A percentile compares a stretch with the other conserved stretches of the same genome.
Conservation (phyloP, 1,140 invertebrate species). For the Drosophila quadrilineata region DNA sequence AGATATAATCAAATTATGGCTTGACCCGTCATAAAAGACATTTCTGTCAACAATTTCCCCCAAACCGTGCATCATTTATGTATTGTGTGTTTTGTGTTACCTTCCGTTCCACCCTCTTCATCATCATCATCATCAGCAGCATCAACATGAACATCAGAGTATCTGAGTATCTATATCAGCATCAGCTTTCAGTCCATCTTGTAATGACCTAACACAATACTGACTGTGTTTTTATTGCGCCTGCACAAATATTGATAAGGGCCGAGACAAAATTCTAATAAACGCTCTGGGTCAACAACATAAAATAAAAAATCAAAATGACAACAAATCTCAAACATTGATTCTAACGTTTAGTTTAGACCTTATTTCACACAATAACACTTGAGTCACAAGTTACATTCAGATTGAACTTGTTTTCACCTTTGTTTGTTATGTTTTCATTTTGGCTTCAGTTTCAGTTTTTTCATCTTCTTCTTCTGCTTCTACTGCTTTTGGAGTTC, state of each 20-base stretch:
- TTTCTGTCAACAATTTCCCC: background rate
- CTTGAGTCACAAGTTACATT: constrained; percentile 12
- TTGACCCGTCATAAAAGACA: constrained; percentile 5
- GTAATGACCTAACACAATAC: constrained; percentile 25
- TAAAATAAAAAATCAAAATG: no score
- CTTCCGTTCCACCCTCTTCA: background rate
- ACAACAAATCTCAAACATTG: constrained; percentile 13
- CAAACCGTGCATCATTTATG: background rate
- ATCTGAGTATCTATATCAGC: no score
- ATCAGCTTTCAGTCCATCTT: constrained; percentile 12
- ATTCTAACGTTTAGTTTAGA: constrained; percentile 24
- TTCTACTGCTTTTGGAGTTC: constrained; percentile 15
- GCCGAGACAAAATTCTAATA: constrained; percentile 12
- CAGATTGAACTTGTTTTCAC: constrained; percentile 19
- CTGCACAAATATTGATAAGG: constrained; percentile 46
- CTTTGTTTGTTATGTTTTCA: background rate
- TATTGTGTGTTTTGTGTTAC: background rate
- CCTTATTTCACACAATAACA: constrained; percentile 23
- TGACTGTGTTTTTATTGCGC: constrained; percentile 23
- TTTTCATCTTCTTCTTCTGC: constrained; percentile 20
- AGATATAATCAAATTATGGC: constrained; percentile 2
- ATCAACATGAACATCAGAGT: no score
- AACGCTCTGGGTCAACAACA: constrained; percentile 4
- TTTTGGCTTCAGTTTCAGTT: constrained; percentile 6
- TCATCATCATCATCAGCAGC: background rate